Conservation (phyloP, 2,113 vertebrate species). For the Prinia subflava region DNA sequence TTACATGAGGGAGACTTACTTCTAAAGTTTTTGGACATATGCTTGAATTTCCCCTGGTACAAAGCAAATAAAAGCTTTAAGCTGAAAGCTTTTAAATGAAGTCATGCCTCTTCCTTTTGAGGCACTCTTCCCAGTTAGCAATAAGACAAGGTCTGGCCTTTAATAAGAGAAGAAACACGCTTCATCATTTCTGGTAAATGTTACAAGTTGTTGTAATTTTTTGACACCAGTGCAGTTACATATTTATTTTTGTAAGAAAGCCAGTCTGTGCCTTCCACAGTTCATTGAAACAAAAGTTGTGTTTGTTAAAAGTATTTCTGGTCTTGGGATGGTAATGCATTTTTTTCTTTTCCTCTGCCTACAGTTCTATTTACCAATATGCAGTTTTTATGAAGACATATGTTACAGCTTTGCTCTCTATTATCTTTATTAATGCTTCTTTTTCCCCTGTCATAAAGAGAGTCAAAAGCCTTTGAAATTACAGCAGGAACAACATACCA, state of each 20-base stretch:
- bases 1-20: neutral
- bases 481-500: constrained; percentile 64
- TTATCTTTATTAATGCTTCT: constrained; percentile 51
- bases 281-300: neutral
- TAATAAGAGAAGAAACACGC: neutral
- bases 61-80: neutral
- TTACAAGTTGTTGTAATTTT: neutral
- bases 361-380: neutral
- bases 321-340: neutral
- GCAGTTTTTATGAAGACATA: constrained; percentile 33
- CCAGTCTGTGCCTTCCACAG: neutral
- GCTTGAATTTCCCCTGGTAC: neutral
- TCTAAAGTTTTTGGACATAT: neutral
- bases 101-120: neutral
- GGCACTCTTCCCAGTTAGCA: neutral
- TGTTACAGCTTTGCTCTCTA: constrained; percentile 3
- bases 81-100: constrained; percentile 35
- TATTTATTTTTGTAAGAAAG: constrained; percentile 12
- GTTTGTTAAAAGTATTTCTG: neutral
- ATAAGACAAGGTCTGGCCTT: neutral
- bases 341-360: neutral
- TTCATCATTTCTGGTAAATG: constrained; percentile 35
- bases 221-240: constrained; percentile 1
- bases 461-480: constrained; percentile 46
- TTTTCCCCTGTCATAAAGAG: neutral